phyloP scores from a whole-genome alignment of 2,797 vertebrate species.

The Setipinna tenuifilis region DNA sequence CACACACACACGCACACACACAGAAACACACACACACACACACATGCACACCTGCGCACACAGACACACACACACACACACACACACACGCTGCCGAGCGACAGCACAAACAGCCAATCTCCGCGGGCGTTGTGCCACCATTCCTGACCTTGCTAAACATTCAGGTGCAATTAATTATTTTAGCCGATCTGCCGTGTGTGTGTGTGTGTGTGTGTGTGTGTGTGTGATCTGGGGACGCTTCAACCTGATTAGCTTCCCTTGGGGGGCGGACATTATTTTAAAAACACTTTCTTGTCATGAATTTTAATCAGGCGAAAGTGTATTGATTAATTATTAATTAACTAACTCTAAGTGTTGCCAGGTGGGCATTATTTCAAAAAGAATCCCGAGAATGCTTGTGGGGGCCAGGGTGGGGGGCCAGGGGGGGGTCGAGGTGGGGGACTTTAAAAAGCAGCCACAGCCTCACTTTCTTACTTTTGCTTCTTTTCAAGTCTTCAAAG shows the following conservation, averaged over 20 bases:
- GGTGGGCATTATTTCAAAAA: slow-evolving; percentile 81
- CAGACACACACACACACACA: no score
- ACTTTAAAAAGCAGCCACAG: slow-evolving; percentile 65
- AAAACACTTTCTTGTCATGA: slow-evolving; percentile 83
- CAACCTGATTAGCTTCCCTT: slow-evolving; percentile 74
- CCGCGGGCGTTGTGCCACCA: slow-evolving; percentile 64
- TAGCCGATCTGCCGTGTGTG: no score
- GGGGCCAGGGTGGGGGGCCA: slow-evolving; percentile 51
- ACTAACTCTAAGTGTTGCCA: slow-evolving; percentile 82
- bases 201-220: no score
- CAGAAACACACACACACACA: no score
- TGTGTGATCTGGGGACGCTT: slow-evolving; percentile 76
- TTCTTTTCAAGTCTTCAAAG: slow-evolving; percentile 72
- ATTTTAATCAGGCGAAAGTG: slow-evolving; percentile 83
- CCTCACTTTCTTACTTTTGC: slow-evolving; percentile 50
- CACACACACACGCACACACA: no score
- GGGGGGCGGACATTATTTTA: slow-evolving; percentile 77
- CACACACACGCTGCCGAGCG: slow-evolving; percentile 38
- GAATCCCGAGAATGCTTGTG: slow-evolving; percentile 72
- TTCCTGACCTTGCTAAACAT: slow-evolving; percentile 79
- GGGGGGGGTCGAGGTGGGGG: slow-evolving; percentile 57
- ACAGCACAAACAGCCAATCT: slow-evolving; percentile 53
- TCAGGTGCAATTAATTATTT: slow-evolving; percentile 83
- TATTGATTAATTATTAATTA: slow-evolving; percentile 86
- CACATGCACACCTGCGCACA: no score